Conservation (phyloP, 2,888 invertebrate genomes). For the Dioctria rufipes region DNA sequence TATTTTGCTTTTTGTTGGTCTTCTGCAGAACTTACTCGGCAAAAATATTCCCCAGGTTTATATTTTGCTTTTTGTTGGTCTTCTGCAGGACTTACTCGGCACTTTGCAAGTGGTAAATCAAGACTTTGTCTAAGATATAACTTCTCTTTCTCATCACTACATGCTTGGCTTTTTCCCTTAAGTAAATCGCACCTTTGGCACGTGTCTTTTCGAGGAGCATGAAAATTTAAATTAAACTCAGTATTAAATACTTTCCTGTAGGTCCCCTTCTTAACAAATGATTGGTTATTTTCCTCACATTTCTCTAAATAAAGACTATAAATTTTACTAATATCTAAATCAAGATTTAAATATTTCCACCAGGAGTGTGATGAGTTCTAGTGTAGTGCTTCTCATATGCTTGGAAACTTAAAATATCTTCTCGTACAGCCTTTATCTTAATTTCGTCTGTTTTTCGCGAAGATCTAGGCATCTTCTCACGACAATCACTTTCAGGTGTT, state of each 20-base stretch:
- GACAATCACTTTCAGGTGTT: too few species aligned
- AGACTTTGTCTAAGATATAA: constrained; percentile 57
- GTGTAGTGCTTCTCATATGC: too few species aligned
- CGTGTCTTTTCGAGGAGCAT: constrained; percentile 12
- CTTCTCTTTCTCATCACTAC: constrained; percentile 43
- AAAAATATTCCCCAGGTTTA: too few species aligned
- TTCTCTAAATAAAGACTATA: constrained; percentile 59
- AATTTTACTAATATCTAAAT: too few species aligned
- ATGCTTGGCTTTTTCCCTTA: constrained; percentile 47
- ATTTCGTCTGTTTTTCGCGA: too few species aligned
- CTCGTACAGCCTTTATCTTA: too few species aligned
- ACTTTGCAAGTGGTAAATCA: constrained; percentile 46
- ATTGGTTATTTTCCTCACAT: constrained; percentile 60
- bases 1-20: constrained; percentile 49
- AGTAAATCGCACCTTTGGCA: constrained; percentile 45
- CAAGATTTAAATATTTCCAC: too few species aligned
- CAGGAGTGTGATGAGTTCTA: too few species aligned
- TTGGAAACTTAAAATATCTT: too few species aligned
- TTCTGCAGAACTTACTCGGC: constrained; percentile 39
- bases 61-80: constrained; percentile 50
- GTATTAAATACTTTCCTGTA: constrained; percentile 59
- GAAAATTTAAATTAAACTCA: constrained; percentile 58
- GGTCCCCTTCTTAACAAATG: constrained; percentile 59
- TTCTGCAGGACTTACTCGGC: constrained; percentile 40
- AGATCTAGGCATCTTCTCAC: too few species aligned